phyloP scores from a whole-genome alignment of 2,797 vertebrate genomes.

The Squalus acanthias region DNA sequence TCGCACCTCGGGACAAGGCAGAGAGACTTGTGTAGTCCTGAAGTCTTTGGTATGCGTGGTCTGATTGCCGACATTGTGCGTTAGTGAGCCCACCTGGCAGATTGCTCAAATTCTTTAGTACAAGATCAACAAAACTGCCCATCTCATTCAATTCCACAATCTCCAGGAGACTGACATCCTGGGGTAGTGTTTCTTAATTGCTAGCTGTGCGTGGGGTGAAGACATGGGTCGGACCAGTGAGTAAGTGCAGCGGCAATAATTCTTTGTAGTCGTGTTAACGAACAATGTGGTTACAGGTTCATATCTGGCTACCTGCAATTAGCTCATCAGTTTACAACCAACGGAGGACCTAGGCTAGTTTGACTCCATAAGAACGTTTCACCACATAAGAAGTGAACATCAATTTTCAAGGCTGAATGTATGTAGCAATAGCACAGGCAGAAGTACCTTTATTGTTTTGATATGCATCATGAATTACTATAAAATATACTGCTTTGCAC shows the following conservation, averaged over 20 bases:
- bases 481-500: no score
- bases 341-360: background rate
- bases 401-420: no score
- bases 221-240: background rate
- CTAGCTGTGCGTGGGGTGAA: background rate
- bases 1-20: no score
- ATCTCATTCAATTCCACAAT: background rate
- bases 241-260: background rate
- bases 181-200: background rate
- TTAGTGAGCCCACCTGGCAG: background rate
- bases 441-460: no score
- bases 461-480: no score
- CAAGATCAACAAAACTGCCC: background rate
- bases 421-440: no score
- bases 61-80: no score
- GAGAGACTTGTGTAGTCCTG: no score
- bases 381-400: background rate
- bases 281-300: background rate
- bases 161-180: background rate
- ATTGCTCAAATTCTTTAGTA: background rate
- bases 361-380: background rate
- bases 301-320: background rate
- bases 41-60: no score
- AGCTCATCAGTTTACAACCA: background rate
- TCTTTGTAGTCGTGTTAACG: background rate